Evolutionary conservation across 2,113 vertebrate genomes (phyloP).

Genomic region (Polypterus senegalus): DNA sequence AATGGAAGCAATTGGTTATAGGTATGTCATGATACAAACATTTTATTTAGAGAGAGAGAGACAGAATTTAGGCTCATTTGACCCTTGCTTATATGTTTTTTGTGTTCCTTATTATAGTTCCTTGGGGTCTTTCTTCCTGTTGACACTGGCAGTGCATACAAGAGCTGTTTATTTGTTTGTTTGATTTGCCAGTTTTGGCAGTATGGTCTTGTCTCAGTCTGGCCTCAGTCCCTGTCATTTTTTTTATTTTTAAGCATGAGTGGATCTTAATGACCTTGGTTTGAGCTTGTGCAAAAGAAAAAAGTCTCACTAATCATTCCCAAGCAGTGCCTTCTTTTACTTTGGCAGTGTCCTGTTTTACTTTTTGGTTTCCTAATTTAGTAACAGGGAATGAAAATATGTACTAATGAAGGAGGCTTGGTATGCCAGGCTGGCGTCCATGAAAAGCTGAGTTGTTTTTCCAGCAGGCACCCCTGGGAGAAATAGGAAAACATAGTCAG

Average conservation of each 20-base stretch:
- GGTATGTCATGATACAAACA: too few relatives aligned
- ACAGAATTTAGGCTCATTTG: too few relatives aligned
- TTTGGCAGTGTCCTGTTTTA: slow-evolving; percentile 57
- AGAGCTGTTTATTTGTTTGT: slow-evolving; percentile 49
- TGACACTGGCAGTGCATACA: slow-evolving; percentile 45
- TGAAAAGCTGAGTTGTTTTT: slow-evolving; percentile 50
- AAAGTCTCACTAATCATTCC: slow-evolving; percentile 44
- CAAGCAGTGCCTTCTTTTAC: slow-evolving; percentile 51
- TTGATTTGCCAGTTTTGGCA: slow-evolving; percentile 48
- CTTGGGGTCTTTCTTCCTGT: slow-evolving; percentile 37
- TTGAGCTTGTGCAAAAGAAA: slow-evolving; percentile 45
- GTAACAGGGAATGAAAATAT: slow-evolving; percentile 82
- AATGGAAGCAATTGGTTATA: too few relatives aligned
- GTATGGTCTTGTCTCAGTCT: slow-evolving; percentile 34
- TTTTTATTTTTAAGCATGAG: slow-evolving; percentile 54
- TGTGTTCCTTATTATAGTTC: slow-evolving; percentile 38
- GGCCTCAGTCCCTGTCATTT: slow-evolving; percentile 39
- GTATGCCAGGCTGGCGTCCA: slow-evolving; percentile 75
- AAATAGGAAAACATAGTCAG: slow-evolving; percentile 43
- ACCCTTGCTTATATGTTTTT: too few relatives aligned
- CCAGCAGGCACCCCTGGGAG: slow-evolving; percentile 61
- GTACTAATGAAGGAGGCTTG: slow-evolving; percentile 71
- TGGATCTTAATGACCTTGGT: slow-evolving; percentile 46
- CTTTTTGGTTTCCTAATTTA: slow-evolving; percentile 87
- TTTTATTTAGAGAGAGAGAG: too few relatives aligned